phyloP scores from a whole-genome alignment of 1,140 invertebrate species.

The Trachelipus rathkii region DNA sequence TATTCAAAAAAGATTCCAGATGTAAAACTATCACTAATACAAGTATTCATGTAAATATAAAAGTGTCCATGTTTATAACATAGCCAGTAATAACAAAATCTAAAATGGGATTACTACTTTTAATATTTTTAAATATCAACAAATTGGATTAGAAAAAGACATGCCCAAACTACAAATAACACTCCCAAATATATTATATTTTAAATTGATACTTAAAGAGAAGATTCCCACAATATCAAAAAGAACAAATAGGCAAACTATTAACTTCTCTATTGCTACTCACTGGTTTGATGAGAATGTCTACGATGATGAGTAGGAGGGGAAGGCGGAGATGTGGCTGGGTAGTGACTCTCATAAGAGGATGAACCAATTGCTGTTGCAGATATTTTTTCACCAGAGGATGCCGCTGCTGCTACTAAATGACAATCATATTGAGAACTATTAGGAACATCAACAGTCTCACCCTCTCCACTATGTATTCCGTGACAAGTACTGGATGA shows the following conservation, averaged over 20 bases:
- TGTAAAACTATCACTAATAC: too few species aligned
- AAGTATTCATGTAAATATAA: too few species aligned
- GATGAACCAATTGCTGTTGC: conserved; percentile 49
- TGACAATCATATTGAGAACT: conserved; percentile 71
- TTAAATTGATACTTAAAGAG: too few species aligned
- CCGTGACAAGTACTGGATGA: conserved; percentile 41
- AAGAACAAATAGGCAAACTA: neutral
- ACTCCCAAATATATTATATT: too few species aligned
- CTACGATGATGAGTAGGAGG: conserved; percentile 42
- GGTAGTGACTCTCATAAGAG: conserved; percentile 29
- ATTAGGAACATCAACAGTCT: conserved; percentile 66
- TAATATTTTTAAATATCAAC: too few species aligned
- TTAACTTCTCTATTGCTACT: conserved; percentile 10
- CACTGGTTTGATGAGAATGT: conserved; percentile 43
- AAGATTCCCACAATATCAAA: too few species aligned
- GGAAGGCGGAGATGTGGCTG: conserved; percentile 31
- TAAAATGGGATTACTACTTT: too few species aligned
- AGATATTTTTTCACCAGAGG: conserved; percentile 54
- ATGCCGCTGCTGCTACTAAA: conserved; percentile 59
- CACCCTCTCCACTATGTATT: conserved; percentile 46
- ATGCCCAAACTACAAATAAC: too few species aligned
- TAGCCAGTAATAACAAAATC: too few species aligned
- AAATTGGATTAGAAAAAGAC: too few species aligned
- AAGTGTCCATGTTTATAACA: too few species aligned
- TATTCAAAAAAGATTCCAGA: too few species aligned